phyloP scores from a whole-genome alignment of 2,113 vertebrate species.

The Passer montanus region DNA sequence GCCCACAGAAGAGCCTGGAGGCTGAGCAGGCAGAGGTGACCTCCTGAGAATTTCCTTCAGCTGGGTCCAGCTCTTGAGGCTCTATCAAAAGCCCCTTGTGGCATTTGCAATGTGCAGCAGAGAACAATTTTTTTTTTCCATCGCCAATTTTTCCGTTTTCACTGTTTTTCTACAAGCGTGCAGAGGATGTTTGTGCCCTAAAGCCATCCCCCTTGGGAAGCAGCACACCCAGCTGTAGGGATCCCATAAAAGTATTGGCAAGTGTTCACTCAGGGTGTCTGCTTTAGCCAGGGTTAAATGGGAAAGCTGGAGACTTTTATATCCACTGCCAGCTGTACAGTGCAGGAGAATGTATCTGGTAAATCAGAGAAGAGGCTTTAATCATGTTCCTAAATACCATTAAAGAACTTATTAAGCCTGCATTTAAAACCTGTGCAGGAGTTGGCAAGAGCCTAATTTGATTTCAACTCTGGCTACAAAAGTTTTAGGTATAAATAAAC shows the following conservation, averaged over 20 bases:
- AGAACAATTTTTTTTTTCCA: not conserved
- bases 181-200: not conserved
- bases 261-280: not conserved
- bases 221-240: not conserved
- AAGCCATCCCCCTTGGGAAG: not conserved
- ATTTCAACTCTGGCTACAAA: not conserved
- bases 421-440: not conserved
- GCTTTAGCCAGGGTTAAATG: not conserved
- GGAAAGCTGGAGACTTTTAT: not conserved
- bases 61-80: not conserved
- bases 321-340: not conserved
- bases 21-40: not conserved
- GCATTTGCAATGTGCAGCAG: not conserved
- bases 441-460: not conserved
- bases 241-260: not conserved
- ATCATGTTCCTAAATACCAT: not conserved
- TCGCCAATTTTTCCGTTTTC: not conserved
- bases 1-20: not conserved
- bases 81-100: not conserved
- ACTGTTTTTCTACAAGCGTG: not conserved
- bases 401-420: not conserved
- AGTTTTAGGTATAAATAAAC: not conserved
- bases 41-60: not conserved
- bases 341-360: not conserved
- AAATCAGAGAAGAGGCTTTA: not conserved